Evolutionary conservation across 2,888 invertebrate species (phyloP).

Genomic region (Cancer borealis): DNA sequence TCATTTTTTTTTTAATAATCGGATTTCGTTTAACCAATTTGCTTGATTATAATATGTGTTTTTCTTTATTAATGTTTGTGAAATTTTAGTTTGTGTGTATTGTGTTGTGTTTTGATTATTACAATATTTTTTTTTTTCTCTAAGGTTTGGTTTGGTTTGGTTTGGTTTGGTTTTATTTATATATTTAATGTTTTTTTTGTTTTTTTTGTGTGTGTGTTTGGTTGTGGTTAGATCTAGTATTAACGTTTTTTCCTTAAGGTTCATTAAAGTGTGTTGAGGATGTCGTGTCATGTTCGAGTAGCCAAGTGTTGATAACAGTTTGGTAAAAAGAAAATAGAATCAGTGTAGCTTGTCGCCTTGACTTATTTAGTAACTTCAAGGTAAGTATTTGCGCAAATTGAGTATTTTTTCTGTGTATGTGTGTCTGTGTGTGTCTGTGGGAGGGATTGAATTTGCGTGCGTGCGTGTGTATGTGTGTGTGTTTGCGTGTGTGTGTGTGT

Average conservation of each 20-base stretch:
- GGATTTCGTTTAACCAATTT: not conserved
- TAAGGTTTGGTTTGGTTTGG: not conserved
- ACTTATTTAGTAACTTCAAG: not conserved
- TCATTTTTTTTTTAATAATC: not conserved
- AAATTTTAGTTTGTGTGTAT: constrained; percentile 33
- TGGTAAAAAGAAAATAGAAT: not conserved
- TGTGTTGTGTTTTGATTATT: not conserved
- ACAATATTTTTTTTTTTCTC: not conserved
- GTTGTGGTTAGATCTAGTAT: not conserved
- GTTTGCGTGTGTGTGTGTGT: constrained; percentile 42
- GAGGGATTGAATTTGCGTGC: not conserved
- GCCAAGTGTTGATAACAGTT: not conserved
- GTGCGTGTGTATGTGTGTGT: constrained; percentile 51
- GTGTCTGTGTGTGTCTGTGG: constrained; percentile 50
- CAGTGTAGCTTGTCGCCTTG: not conserved
- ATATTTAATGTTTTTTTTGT: not conserved
- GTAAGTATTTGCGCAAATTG: constrained; percentile 8
- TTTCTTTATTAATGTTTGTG: not conserved
- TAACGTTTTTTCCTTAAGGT: not conserved
- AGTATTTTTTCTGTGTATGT: not conserved
- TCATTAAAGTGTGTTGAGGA: not conserved
- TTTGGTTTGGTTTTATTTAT: not conserved
- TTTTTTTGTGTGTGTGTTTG: not conserved
- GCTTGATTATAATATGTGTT: not conserved
- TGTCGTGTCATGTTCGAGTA: constrained; percentile 1